Evolutionary conservation across 2,797 vertebrate species (phyloP).

Genomic region (Lindbergichthys nudifrons): DNA sequence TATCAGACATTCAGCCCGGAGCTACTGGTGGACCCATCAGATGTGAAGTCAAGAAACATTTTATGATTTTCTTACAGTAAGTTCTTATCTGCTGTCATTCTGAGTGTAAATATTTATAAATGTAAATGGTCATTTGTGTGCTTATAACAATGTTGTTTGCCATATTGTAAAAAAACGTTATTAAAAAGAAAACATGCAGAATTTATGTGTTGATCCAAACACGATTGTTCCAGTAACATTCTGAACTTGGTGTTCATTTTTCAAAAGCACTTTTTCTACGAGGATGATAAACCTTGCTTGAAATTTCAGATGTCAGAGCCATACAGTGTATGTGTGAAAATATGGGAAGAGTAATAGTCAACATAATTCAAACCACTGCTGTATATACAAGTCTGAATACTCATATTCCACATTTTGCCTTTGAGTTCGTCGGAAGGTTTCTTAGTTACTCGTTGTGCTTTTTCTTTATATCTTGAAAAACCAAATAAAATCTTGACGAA

Average conservation of each 20-base stretch:
- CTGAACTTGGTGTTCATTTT: slow-evolving; percentile 57
- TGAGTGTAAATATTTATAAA: slow-evolving; percentile 77
- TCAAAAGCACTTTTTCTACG: slow-evolving; percentile 59
- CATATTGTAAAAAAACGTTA: slow-evolving; percentile 45
- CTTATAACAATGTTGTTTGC: slow-evolving; percentile 61
- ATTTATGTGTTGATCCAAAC: slow-evolving; percentile 46
- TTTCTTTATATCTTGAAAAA: slow-evolving; percentile 41
- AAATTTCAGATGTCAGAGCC: slow-evolving; percentile 30
- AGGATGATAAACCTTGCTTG: slow-evolving; percentile 35
- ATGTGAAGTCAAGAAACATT: slow-evolving; percentile 38
- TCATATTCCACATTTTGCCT: slow-evolving; percentile 22
- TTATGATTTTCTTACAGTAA: slow-evolving; percentile 14
- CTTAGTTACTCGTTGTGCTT: slow-evolving; percentile 37
- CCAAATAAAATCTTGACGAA: slow-evolving; percentile 56
- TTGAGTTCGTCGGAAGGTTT: slow-evolving; percentile 23
- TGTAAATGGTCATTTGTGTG: slow-evolving; percentile 75
- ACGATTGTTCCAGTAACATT: slow-evolving; percentile 52
- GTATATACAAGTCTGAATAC: slow-evolving; percentile 49
- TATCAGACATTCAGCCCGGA: slow-evolving; percentile 25
- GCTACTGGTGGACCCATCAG: slow-evolving; percentile 34
- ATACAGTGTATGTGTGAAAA: slow-evolving; percentile 25
- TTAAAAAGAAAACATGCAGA: slow-evolving; percentile 21
- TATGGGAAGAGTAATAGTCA: slow-evolving; percentile 3
- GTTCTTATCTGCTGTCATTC: slow-evolving; percentile 48
- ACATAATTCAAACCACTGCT: slow-evolving; percentile 42